phyloP scores from a whole-genome alignment of 2,113 vertebrate species.

The Chauna torquata region DNA sequence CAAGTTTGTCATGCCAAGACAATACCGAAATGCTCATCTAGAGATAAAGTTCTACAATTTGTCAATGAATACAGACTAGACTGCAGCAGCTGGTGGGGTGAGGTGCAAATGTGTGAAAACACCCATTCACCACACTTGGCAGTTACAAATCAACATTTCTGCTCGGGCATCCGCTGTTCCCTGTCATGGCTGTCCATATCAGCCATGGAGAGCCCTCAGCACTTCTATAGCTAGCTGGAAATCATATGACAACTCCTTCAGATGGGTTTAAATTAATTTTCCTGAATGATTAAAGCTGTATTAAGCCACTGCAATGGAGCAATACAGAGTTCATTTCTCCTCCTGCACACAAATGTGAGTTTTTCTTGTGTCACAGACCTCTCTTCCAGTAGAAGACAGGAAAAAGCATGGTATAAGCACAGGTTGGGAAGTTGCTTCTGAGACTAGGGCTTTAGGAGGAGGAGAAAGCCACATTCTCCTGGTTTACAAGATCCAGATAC shows the following conservation, averaged over 20 bases:
- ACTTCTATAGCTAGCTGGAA: not conserved
- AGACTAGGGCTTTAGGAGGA: not conserved
- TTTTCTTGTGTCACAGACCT: not conserved
- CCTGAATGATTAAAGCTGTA: not conserved
- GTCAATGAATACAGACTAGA: not conserved
- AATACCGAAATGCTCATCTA: not conserved
- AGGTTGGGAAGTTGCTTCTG: not conserved
- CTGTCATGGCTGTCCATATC: fast-evolving
- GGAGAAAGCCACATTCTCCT: not conserved
- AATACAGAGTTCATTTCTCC: not conserved
- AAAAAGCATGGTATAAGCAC: not conserved
- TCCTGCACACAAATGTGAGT: fast-evolving
- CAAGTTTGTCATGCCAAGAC: not conserved
- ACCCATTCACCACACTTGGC: fast-evolving
- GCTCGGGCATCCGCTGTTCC: not conserved
- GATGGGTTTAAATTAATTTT: not conserved
- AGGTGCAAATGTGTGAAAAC: not conserved
- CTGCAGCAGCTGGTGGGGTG: not conserved
- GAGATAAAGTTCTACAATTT: not conserved
- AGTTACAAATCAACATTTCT: not conserved
- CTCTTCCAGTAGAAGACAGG: not conserved
- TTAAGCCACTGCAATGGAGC: not conserved
- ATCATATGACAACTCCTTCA: not conserved
- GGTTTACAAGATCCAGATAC: not conserved
- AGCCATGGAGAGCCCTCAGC: not conserved